phyloP scores from a whole-genome alignment of 1,140 invertebrate species.

The Papilio glaucus region DNA sequence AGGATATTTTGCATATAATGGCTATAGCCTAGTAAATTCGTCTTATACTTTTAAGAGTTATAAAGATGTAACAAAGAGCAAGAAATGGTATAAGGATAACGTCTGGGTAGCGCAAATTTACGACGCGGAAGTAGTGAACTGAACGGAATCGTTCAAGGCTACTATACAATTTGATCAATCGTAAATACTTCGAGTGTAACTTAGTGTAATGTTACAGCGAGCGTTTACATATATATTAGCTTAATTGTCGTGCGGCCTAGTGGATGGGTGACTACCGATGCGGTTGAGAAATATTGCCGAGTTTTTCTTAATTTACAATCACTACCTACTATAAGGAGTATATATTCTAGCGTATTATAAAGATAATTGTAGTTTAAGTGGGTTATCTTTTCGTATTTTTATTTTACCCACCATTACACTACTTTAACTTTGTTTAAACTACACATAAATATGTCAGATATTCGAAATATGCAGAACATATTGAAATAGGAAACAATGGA shows the following conservation, averaged over 20 bases:
- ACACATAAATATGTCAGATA: too few species aligned
- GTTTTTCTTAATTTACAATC: too few species aligned
- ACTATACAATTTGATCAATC: constrained; percentile 12
- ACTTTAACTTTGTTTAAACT: too few species aligned
- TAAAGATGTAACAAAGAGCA: background rate
- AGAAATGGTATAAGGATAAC: background rate
- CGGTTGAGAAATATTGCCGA: background rate
- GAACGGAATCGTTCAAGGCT: background rate
- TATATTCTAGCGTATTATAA: too few species aligned
- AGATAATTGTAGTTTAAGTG: too few species aligned
- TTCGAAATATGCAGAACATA: too few species aligned
- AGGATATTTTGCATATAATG: background rate
- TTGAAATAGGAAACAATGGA: too few species aligned
- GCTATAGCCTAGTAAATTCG: background rate
- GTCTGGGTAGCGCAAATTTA: background rate
- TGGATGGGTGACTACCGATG: background rate
- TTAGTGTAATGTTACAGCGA: background rate
- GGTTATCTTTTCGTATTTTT: too few species aligned
- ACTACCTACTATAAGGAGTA: too few species aligned
- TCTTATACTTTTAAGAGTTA: background rate
- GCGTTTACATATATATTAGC: background rate
- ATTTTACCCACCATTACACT: too few species aligned
- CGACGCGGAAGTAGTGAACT: constrained; percentile 1
- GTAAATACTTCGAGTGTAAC: background rate
- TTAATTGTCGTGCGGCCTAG: background rate